Conservation (phyloP, 2,888 invertebrate genomes). For the Bembecia ichneumoniformis region DNA sequence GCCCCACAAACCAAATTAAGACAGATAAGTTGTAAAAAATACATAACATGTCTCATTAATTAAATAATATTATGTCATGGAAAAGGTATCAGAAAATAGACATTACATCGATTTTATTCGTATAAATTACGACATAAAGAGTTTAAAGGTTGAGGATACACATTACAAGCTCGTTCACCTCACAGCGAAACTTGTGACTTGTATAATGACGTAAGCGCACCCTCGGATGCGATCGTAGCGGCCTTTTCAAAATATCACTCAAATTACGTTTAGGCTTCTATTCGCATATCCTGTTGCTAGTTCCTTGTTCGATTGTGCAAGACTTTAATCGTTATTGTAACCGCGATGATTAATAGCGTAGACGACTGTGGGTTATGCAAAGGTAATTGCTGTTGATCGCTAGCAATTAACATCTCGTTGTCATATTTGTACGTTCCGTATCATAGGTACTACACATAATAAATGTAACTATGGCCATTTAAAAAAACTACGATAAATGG, state of each 20-base stretch:
- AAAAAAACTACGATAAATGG: too few species aligned
- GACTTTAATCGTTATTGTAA: neutral
- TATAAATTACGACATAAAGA: slow-evolving; percentile 10
- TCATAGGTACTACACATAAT: too few species aligned
- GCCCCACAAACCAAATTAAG: too few species aligned
- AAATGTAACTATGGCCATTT: too few species aligned
- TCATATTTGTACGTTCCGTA: too few species aligned
- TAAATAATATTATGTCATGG: neutral
- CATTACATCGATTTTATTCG: neutral
- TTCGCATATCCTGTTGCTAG: neutral
- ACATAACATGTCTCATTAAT: neutral
- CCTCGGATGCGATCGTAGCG: slow-evolving; percentile 17
- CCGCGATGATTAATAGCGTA: neutral
- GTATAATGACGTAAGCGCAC: slow-evolving; percentile 40
- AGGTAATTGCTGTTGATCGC: neutral
- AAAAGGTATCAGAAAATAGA: neutral
- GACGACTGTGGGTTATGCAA: neutral
- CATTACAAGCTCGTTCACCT: slow-evolving; percentile 28
- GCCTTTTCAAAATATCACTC: slow-evolving; percentile 30
- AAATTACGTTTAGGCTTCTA: neutral
- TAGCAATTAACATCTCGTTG: too few species aligned
- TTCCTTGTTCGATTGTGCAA: neutral
- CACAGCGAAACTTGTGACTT: slow-evolving; percentile 24
- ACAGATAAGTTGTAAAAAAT: too few species aligned
- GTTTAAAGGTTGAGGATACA: slow-evolving; percentile 60